A percentile compares a stretch with the other conserved stretches of the same genome.
phyloP scores from a whole-genome alignment of 1,140 invertebrate genomes.

The Drosophila varians region DNA sequence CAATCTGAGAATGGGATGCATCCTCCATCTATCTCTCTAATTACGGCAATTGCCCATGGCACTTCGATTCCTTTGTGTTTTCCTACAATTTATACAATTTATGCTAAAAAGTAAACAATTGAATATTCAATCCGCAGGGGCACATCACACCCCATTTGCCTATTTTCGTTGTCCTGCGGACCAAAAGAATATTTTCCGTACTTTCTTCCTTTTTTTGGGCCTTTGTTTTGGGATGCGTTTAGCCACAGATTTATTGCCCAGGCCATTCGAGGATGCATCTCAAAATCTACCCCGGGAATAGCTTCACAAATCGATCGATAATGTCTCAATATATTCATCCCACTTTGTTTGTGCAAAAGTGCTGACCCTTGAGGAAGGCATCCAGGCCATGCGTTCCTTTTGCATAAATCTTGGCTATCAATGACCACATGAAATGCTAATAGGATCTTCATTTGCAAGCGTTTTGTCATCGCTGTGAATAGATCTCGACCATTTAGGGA shows the following conservation, averaged over 20 bases:
- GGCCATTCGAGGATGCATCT: constrained; percentile 32
- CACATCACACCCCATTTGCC: constrained; percentile 41
- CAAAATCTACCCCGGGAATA: constrained; percentile 30
- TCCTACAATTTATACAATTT: constrained; percentile 64
- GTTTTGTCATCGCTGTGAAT: constrained; percentile 44
- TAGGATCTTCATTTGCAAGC: constrained; percentile 46
- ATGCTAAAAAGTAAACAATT: constrained; percentile 77
- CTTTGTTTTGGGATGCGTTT: constrained; percentile 63
- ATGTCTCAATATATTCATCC: constrained; percentile 70
- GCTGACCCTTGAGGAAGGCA: constrained; percentile 43
- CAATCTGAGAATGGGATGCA: not conserved
- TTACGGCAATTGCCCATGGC: constrained; percentile 70
- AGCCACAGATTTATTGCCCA: constrained; percentile 75
- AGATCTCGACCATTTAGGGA: constrained; percentile 23
- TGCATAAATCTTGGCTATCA: constrained; percentile 35
- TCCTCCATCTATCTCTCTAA: constrained; percentile 53
- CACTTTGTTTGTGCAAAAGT: constrained; percentile 39
- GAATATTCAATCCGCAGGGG: constrained; percentile 57
- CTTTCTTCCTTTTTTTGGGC: constrained; percentile 57
- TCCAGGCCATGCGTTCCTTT: constrained; percentile 12
- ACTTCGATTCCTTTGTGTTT: constrained; percentile 49
- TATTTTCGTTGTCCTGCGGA: constrained; percentile 1
- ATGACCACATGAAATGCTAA: constrained; percentile 51
- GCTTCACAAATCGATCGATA: constrained; percentile 21
- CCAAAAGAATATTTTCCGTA: constrained; percentile 12